Evolutionary conservation across 1,140 invertebrate genomes (phyloP), one percentile per base, ranked within the genome.

Genomic region (Schmidtea mediterranea): DNA sequence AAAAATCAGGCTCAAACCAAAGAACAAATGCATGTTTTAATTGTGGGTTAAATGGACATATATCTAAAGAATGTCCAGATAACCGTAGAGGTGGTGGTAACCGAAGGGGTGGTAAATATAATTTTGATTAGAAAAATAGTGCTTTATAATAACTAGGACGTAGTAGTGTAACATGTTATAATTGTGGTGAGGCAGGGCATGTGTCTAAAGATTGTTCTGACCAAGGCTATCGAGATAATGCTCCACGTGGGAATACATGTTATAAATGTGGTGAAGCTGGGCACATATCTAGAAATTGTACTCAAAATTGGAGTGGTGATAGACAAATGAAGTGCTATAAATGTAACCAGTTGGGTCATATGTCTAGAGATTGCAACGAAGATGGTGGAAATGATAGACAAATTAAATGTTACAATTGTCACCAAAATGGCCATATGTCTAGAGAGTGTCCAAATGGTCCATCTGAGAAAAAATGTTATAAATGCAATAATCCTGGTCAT

Each of bases 401-500:
- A 46, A 15, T 45, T 15, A 52, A 58, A 24, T 89, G 83, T 70
- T 87, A 80, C 74, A 87, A 84, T 69, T 92, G 83, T 69, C 87
- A 87, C 68, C 74, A 79, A 64, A 76, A 77, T 59, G 83, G 82
- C 39, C 82, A 87, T 66, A 84, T 84, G 63, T 82, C 82, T 54
- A 74, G 82, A 53, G 80, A 84, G 56, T 87, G 82, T 71, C 52
- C 54, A 36, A 57, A 57, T 52, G 21, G 43, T 3, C 19, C 3
- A 15, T 13, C 19, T 48, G 41, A 38, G 40, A 49, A 48, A 26
- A 61, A 67, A 56, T 68, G 67, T 54, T 68, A 60, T 55, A 63
- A 62, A 53, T 69, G 67, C 53, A 63, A 67, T 52, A 56, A 62
- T 49, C 49, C 54, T 49, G 67, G 67, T 23, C 67, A 69, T 53